Evolutionary conservation across 2,113 vertebrate genomes (phyloP), one percentile per base, ranked within the genome.

Genomic region (Cyprinodon variegatus): DNA sequence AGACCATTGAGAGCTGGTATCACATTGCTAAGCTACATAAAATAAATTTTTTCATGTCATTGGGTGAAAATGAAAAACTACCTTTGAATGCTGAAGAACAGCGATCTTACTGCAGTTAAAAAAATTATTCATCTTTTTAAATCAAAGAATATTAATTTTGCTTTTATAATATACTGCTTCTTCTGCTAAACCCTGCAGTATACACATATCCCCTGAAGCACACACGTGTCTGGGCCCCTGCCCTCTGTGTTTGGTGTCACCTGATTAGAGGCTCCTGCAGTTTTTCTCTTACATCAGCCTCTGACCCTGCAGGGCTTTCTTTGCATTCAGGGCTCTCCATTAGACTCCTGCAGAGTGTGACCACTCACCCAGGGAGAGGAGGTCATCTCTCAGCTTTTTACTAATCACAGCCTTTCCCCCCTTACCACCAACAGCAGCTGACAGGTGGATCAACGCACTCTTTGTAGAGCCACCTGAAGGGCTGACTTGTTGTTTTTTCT

Each of bases 391-490:
- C 61, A 37, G 69, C 66, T 39, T 41, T 45, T 48, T 46, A 74
- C 85, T 91, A 87, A 91, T 90, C 83, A 88, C 83, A 57, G 70
- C 77, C 64, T 11, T 11, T 76, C 57, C 74, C 66, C 68, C 40
- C 61, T n/a, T 15, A 14, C 57, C 62, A 43, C 13, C 77, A 66
- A 20, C 48, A 60, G 72, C 83, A 82, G 81, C 88, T 77, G 82
- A 81, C 91, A 93, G 90, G 89, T 92, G 92, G 86, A 84, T 86
- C 90, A 91, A 87, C 85, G 79, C 48, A 0, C 60, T 70, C 90
- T 88, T 93, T 89, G 88, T 88, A 63, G n/a, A 68, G 68, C 82
- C 87, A 92, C 91, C 90, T 90, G 84, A 75, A 81, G 57, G 43
- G 38, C 72, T 83, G 65, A 61, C 76, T 75, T 68, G 29, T 29